Conservation (phyloP, 2,797 vertebrate species). For the Phataginus tricuspis region DNA sequence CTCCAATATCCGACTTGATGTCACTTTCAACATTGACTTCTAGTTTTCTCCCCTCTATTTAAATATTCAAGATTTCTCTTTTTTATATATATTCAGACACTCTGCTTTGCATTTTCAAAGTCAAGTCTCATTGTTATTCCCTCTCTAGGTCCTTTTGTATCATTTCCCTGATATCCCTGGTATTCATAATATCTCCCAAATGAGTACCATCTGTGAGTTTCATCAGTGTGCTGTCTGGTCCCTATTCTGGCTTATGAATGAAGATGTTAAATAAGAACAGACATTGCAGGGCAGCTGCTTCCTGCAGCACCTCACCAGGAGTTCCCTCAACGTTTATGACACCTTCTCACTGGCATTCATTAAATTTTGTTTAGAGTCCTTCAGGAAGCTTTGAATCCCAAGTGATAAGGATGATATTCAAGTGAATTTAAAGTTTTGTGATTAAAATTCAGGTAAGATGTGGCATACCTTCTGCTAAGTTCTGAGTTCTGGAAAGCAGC, state of each 20-base stretch:
- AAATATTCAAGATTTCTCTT: constrained; percentile 68
- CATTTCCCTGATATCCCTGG: constrained; percentile 74
- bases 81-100: constrained; percentile 40
- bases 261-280: constrained; percentile 82
- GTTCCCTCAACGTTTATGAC: background rate
- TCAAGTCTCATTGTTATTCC: constrained; percentile 78
- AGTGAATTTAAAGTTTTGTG: constrained; percentile 41
- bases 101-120: constrained; percentile 78
- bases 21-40: constrained; percentile 77
- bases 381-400: constrained; percentile 56
- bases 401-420: background rate
- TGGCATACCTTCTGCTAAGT: background rate
- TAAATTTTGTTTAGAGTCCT: constrained; percentile 45
- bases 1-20: constrained; percentile 63
- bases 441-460: constrained; percentile 32
- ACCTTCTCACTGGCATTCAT: constrained; percentile 9
- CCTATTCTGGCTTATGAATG: constrained; percentile 82
- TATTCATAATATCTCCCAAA: constrained; percentile 83
- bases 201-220: constrained; percentile 83
- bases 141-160: constrained; percentile 79
- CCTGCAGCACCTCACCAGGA: constrained; percentile 47
- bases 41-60: constrained; percentile 72
- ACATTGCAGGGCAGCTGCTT: constrained; percentile 76
- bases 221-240: constrained; percentile 81
- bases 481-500: constrained; percentile 10